Evolutionary conservation across 2,888 invertebrate species (phyloP).

Genomic region (Dioctria rufipes): DNA sequence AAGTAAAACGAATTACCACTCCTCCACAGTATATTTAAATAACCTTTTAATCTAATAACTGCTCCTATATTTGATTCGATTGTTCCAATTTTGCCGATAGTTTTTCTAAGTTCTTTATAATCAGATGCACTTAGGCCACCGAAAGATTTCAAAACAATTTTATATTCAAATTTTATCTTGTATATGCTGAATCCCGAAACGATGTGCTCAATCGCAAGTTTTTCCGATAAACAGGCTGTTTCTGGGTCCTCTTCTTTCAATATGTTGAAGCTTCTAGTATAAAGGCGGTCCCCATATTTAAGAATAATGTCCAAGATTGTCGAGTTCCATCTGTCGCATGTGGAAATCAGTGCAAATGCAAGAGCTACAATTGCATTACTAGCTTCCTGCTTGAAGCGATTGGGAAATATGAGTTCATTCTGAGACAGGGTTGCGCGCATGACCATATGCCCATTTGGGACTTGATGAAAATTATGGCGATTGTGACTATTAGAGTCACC

Average conservation of each 20-base stretch:
- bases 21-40: slow-evolving; percentile 71
- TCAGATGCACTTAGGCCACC: slow-evolving; percentile 43
- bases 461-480: slow-evolving; percentile 5
- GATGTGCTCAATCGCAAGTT: slow-evolving; percentile 64
- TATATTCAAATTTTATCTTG: slow-evolving; percentile 59
- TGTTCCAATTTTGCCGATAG: slow-evolving; percentile 51
- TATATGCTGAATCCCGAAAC: slow-evolving; percentile 64
- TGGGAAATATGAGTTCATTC: slow-evolving; percentile 61
- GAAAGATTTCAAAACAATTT: slow-evolving; percentile 15
- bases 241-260: slow-evolving; percentile 31
- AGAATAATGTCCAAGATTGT: slow-evolving; percentile 75
- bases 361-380: slow-evolving; percentile 75
- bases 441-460: slow-evolving; percentile 54
- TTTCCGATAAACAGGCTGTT: slow-evolving; percentile 61
- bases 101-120: slow-evolving; percentile 55
- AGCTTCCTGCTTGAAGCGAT: slow-evolving; percentile 73
- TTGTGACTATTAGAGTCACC: slow-evolving; percentile 13
- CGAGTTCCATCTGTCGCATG: slow-evolving; percentile 74
- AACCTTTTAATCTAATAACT: slow-evolving; percentile 68
- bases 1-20: slow-evolving; percentile 68
- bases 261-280: slow-evolving; percentile 68
- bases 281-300: slow-evolving; percentile 77
- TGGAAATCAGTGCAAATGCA: slow-evolving; percentile 75
- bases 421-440: slow-evolving; percentile 61
- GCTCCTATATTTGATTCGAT: slow-evolving; percentile 63